Evolutionary conservation across 2,888 invertebrate genomes (phyloP), one percentile per base, ranked within the genome.

Genomic region (Drosophila suboccidentalis): DNA sequence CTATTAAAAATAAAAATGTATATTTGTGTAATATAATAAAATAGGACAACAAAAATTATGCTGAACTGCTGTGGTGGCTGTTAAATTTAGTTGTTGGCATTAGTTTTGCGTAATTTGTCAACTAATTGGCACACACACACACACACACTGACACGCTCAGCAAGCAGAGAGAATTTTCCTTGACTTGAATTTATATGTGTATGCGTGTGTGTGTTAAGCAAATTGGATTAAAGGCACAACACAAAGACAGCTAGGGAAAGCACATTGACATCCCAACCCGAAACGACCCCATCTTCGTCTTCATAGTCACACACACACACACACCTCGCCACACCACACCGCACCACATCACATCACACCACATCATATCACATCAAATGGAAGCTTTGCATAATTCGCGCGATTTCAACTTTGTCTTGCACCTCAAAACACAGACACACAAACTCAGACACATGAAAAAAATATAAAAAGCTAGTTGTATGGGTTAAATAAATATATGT

Each of bases 61-160:
- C 32, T 50, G 51, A 68, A 41, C n/a, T n/a, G n/a, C n/a, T n/a
- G n/a, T n/a, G n/a, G n/a, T 34, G 32, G 38, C 44, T 69, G 41
- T 68, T 64, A 49, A 71, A 75, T 75, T 78, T 58, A 59, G 60
- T 79, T 57, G 67, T 57, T 74, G 66, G 66, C 72, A 72, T 83
- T 87, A 75, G 73, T 78, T 84, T 89, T 87, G 87, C 89, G 79
- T 80, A 89, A 89, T 85, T 87, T 87, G 87, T 73, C 81, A 85
- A 85, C 89, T 85, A 89, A 87, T 85, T 87, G 87, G 74, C 74
- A 47, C 19, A 22, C 22, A 22, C 60, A 63, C n/a, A n/a, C 63
- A 63, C 49, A 53, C 58, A 61, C 54, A 57, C 17, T 57, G 34
- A 58, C 49, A 43, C 49, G 38, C 34, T 57, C 39, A 55, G 9